Base-by-base conservation (phyloP, 2,888 invertebrate genomes). In the Zaprionus bogoriensis region DNA sequence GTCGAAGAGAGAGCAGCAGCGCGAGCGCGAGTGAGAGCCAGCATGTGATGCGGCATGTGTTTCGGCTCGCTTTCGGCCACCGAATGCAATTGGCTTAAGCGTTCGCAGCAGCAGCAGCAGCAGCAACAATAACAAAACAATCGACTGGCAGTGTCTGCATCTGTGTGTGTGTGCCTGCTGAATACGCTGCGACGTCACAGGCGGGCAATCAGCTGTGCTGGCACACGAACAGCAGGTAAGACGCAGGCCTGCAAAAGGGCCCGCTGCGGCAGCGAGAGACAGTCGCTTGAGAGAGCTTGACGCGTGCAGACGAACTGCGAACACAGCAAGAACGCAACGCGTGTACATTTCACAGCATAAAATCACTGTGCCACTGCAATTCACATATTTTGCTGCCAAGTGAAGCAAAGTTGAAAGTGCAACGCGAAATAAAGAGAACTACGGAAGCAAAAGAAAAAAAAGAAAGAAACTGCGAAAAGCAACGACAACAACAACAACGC, bases 261-360 rank as follows among this genome's bases (percentile, higher is more conserved):
- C 58, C 63, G 51, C 50, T 30, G 57, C 46, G 30, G 38, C 51
- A 14, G 17, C 27, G 45, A 54, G 39, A 67, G 61, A 67, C 85
- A 88, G 87, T 88, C 81, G 84, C 74, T 83, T 79, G 67, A 80
- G 81, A 88, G 88, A 88, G 88, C 79, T 88, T 72, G 83, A 68
- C 66, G 67, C 70, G 76, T 79, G 55, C 52, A 76, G 77, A 77
- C 32, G 4, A n/a, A 41, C 41, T 41, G 39, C 27, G 28, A 60
- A 57, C 47, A 62, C 1, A 5, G 20, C 25, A 30, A 12, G 4
- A 58, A 38, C 23, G 20, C 28, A 39, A 39, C 4, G 20, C 20
- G 10, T 4, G 23, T 23, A 4, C 23, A 23, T 23, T 5, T 4
- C 5, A 23, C 4, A 23, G 3, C 50, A 41, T 27, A 42, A 63